These are phyloP conservation scores for Tuta absoluta DNA, from an alignment of 2,888 invertebrate genomes.

Conservation along the genomic window DNA sequence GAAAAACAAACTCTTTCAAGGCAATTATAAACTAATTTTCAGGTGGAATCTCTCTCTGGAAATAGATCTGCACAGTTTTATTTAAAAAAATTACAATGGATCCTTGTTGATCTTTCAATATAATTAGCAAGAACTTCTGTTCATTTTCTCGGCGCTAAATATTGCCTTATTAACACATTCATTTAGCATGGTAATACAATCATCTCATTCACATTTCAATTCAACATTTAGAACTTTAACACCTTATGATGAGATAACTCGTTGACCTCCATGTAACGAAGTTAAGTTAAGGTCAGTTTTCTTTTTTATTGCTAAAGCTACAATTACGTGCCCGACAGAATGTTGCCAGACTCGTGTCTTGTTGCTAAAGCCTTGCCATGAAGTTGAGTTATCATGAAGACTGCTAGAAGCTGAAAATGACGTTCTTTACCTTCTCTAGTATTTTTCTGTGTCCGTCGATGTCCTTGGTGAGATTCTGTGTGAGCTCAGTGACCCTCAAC, in stretches of 20 bases:
- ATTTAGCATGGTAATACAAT: conserved; percentile 19
- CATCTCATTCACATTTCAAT: conserved; percentile 13
- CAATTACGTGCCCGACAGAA: too few species aligned
- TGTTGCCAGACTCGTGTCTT: too few species aligned
- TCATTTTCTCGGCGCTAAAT: background rate
- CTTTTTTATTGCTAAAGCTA: too few species aligned
- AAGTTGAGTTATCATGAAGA: too few species aligned
- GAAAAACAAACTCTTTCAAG: too few species aligned
- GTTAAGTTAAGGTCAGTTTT: too few species aligned
- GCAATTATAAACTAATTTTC: too few species aligned
- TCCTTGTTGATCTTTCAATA: background rate
- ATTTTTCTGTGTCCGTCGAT: conserved; percentile 63
- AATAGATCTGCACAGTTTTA: too few species aligned
- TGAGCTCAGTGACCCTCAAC: conserved; percentile 61
- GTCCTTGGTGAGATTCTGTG: conserved; percentile 67
- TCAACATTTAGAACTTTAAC: conserved; percentile 9
- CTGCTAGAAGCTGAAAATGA: too few species aligned
- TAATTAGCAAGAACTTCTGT: background rate
- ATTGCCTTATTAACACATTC: background rate
- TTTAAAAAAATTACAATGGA: too few species aligned
- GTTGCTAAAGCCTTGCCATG: too few species aligned
- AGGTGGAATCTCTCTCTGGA: too few species aligned
- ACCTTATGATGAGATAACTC: background rate
- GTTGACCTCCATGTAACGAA: background rate
- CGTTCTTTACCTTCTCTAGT: conserved; percentile 75